These are phyloP conservation scores for Rana temporaria DNA, from an alignment of 2,113 vertebrate genomes.

Conservation along the genomic window DNA sequence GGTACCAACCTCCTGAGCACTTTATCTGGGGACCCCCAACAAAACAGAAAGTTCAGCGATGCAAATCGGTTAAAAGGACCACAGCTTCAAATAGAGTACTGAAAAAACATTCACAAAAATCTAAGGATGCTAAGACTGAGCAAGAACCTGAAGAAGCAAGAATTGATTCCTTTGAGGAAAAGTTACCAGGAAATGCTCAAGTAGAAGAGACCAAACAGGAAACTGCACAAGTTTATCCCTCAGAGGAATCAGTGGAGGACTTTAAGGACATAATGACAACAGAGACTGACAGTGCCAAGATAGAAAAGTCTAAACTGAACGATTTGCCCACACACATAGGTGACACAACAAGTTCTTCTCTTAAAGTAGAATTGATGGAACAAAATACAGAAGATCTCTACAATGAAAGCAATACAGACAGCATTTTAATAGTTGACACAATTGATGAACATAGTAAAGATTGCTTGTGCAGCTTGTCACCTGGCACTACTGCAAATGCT, in stretches of 20 bases:
- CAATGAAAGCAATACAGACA: slow-evolving; percentile 57
- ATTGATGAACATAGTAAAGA: slow-evolving; percentile 55
- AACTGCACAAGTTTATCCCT: slow-evolving; percentile 38
- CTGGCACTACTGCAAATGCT: slow-evolving; percentile 48
- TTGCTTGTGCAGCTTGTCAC: slow-evolving; percentile 44
- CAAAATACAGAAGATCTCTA: slow-evolving; percentile 57
- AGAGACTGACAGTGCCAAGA: slow-evolving; percentile 58
- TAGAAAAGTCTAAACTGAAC: not conserved
- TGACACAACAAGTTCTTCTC: slow-evolving; percentile 20
- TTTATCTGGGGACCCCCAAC: slow-evolving; percentile 92
- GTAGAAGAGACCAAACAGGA: slow-evolving; percentile 53
- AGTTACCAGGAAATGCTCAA: slow-evolving; percentile 64
- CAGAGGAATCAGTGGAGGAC: slow-evolving; percentile 53
- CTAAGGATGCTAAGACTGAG: slow-evolving; percentile 64
- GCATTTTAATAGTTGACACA: slow-evolving; percentile 47
- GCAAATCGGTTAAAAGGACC: slow-evolving; percentile 67
- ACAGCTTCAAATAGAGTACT: slow-evolving; percentile 63
- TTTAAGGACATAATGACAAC: slow-evolving; percentile 57
- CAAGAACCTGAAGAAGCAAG: slow-evolving; percentile 48
- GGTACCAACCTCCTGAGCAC: slow-evolving; percentile 87
- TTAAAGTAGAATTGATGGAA: slow-evolving; percentile 53
- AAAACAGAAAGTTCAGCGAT: slow-evolving; percentile 70
- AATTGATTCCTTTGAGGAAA: slow-evolving; percentile 68
- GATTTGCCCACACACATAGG: slow-evolving; percentile 56
- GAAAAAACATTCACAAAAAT: slow-evolving; percentile 65